These are phyloP conservation scores for Melipona bicolor DNA, from an alignment of 2,888 invertebrate genomes.

Conservation along the genomic window DNA sequence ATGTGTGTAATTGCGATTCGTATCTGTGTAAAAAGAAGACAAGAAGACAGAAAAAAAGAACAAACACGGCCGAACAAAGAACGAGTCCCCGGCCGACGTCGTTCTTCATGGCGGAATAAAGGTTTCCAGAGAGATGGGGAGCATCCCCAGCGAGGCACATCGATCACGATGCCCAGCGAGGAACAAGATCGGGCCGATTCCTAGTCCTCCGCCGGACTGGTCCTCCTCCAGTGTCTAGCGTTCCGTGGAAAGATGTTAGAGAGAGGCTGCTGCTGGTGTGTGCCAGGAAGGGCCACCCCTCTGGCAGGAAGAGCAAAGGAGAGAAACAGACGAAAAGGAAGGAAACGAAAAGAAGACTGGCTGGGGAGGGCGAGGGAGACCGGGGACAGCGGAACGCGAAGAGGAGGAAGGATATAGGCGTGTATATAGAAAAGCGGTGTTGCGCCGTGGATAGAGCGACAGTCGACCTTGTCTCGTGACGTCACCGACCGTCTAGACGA, in stretches of 20 bases:
- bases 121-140: neutral
- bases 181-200: constrained; percentile 50
- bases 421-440: constrained; percentile 50
- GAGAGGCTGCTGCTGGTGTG: constrained; percentile 7
- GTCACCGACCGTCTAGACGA: constrained; percentile 80
- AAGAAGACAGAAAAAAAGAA: neutral
- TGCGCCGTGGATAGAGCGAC: constrained; percentile 69
- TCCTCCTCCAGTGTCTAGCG: constrained; percentile 17
- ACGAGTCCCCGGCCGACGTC: too few species aligned
- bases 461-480: constrained; percentile 80
- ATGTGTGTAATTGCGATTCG: neutral
- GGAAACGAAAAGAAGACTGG: constrained; percentile 38
- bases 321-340: constrained; percentile 32
- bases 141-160: constrained; percentile 40
- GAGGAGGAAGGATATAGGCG: constrained; percentile 38
- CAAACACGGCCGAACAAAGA: neutral
- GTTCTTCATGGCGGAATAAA: neutral
- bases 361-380: constrained; percentile 39
- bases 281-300: constrained; percentile 38
- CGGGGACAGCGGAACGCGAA: constrained; percentile 38
- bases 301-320: neutral
- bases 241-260: constrained; percentile 24
- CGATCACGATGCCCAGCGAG: constrained; percentile 40
- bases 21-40: neutral
- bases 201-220: constrained; percentile 33